Conservation (phyloP, 2,113 vertebrate genomes). For the Perccottus glenii region DNA sequence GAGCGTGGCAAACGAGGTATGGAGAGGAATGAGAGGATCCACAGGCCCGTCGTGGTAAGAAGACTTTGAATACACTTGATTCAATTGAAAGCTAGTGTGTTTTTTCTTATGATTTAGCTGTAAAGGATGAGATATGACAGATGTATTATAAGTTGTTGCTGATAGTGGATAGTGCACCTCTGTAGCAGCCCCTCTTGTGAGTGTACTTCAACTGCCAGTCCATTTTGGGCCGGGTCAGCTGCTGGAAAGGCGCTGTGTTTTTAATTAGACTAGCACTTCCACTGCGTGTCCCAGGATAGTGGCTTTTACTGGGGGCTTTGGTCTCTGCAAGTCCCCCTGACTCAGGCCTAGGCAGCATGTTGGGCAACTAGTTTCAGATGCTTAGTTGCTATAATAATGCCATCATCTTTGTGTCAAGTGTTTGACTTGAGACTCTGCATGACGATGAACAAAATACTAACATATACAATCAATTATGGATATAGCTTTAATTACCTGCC, state of each 20-base stretch:
- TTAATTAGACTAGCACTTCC: conserved; percentile 81
- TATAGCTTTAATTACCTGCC: no score
- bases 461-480: no score
- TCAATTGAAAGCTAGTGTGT: conserved; percentile 8
- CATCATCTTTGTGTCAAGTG: no score
- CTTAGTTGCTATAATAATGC: no score
- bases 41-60: conserved; percentile 87
- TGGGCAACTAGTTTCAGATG: no score
- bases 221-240: conserved; percentile 82
- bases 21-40: conserved; percentile 85
- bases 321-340: conserved; percentile 20
- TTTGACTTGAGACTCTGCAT: no score
- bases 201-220: conserved; percentile 52
- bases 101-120: conserved; percentile 14
- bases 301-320: conserved; percentile 48
- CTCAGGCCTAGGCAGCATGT: conserved; percentile 13
- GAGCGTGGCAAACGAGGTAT: conserved; percentile 78
- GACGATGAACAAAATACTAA: no score
- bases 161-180: conserved; percentile 22
- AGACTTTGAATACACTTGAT: conserved; percentile 25
- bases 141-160: background rate
- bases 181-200: conserved; percentile 33
- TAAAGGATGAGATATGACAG: conserved; percentile 14
- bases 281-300: conserved; percentile 30
- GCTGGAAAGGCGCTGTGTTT: conserved; percentile 75